phyloP scores from a whole-genome alignment of 2,113 vertebrate species.

The Atherinomorus stipes region DNA sequence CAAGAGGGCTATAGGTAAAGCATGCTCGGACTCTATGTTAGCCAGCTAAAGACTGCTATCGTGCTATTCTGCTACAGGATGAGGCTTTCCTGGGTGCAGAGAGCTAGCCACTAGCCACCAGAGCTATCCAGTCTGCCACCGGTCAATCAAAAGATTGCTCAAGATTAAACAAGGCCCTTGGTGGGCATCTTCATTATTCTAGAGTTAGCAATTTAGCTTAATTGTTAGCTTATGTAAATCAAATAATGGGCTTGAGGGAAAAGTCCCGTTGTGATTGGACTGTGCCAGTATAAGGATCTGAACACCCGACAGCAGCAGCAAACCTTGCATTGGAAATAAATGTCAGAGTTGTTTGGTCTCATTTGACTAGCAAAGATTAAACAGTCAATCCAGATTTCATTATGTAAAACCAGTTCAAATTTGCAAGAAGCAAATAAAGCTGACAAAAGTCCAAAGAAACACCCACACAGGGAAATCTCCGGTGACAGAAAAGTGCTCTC shows the following conservation, averaged over 20 bases:
- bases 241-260: background rate
- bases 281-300: background rate
- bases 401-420: slow-evolving; percentile 8
- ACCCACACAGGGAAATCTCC: slow-evolving; percentile 17
- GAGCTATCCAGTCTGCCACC: too few relatives aligned
- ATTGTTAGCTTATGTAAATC: background rate
- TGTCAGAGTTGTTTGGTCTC: slow-evolving; percentile 24
- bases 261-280: background rate
- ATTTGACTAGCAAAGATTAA: slow-evolving; percentile 4
- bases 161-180: too few relatives aligned
- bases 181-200: too few relatives aligned
- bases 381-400: background rate
- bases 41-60: too few relatives aligned
- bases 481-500: slow-evolving; percentile 38
- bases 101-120: too few relatives aligned
- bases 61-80: too few relatives aligned
- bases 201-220: too few relatives aligned
- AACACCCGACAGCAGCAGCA: slow-evolving; percentile 21
- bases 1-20: too few relatives aligned
- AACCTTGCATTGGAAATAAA: slow-evolving; percentile 20
- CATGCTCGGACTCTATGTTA: too few relatives aligned
- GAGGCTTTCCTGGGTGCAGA: too few relatives aligned
- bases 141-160: too few relatives aligned
- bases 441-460: slow-evolving; percentile 27
- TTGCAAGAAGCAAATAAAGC: background rate